Base-by-base conservation (phyloP, 2,113 vertebrate species). In the Gymnarchus niloticus region DNA sequence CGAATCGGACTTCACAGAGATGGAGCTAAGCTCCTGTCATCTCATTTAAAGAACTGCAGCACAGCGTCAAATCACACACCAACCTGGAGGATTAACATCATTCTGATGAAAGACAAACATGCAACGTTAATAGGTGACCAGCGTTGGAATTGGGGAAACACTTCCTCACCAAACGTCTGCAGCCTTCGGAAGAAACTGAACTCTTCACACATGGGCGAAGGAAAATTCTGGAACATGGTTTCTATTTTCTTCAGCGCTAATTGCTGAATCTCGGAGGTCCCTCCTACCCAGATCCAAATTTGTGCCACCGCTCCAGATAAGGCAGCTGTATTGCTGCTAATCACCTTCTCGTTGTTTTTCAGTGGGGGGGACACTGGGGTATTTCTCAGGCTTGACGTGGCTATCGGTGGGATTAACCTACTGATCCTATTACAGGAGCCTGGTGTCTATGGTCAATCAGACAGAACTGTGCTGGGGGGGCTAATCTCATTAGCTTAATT, bases 361-460 rank as follows among this genome's bases (percentile, higher is more conserved):
- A 37, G 33, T 12, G 65, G 83, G 37, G 61, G 12, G 76, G 19
- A 10, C 78, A 1, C 12, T 2, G n/a, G 28, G 44, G 28, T 19
- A 28, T 59, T 54, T 8, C 48, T 46, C 4, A 14, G 49, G 12
- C 57, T 59, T 83, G 80, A 86, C 49, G 59, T 14, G 6, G 41
- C 76, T 57, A 80, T 83, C 86, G 83, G 84, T 65, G 85, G 88
- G 87, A 91, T 89, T 88, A 88, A 84, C 85, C 87, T 84, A 25
- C 81, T 91, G 92, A 93, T 93, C 91, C 91, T 88, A 90, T 90
- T 93, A 92, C 90, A 90, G 85, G 51, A 76, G 86, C 69, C 81
- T 48, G 54, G 56, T 81, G 56, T 37, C 54, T 73, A 59, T 41
- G 37, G 57, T 23, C 77, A 86, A 56, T 33, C 25, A 37, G 17